Percentiles rank a stretch among this genome's conserved stretches.
These are phyloP conservation scores for Acyrthosiphon pisum DNA, from an alignment of 1,140 invertebrate species.

Conservation along the genomic window DNA sequence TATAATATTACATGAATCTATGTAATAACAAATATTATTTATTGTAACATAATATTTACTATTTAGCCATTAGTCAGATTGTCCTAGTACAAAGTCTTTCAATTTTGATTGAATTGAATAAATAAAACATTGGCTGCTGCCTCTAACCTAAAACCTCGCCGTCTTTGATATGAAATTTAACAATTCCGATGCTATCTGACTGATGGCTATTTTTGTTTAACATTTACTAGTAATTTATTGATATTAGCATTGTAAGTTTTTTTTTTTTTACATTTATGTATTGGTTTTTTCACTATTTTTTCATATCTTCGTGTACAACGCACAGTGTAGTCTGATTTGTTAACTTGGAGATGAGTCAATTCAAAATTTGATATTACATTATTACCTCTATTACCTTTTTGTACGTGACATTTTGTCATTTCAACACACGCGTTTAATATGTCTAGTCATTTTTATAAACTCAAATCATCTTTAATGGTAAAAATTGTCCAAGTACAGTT, in stretches of 20 bases:
- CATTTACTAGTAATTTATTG: neutral
- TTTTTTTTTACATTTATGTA: neutral
- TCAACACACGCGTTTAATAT: neutral
- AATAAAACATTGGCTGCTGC: neutral
- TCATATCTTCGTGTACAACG: neutral
- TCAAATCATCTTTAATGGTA: slow-evolving; percentile 3
- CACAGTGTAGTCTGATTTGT: neutral
- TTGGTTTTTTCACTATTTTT: slow-evolving; percentile 10
- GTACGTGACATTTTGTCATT: neutral
- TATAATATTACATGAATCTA: neutral
- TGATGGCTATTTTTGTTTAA: neutral
- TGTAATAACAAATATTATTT: neutral
- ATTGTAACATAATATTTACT: neutral
- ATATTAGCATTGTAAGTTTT: neutral
- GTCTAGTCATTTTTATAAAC: slow-evolving; percentile 50
- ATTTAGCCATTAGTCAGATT: slow-evolving; percentile 10
- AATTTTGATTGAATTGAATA: neutral
- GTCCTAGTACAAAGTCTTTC: neutral
- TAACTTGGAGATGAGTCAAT: slow-evolving; percentile 31
- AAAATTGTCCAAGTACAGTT: neutral
- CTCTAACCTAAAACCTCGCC: neutral
- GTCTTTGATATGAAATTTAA: neutral
- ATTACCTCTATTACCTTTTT: neutral
- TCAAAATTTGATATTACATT: neutral
- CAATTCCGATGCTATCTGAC: neutral